Evolutionary conservation across 1,140 invertebrate genomes (phyloP), one percentile per base, ranked within the genome.

Genomic region (Druon quercuslanigerum): DNA sequence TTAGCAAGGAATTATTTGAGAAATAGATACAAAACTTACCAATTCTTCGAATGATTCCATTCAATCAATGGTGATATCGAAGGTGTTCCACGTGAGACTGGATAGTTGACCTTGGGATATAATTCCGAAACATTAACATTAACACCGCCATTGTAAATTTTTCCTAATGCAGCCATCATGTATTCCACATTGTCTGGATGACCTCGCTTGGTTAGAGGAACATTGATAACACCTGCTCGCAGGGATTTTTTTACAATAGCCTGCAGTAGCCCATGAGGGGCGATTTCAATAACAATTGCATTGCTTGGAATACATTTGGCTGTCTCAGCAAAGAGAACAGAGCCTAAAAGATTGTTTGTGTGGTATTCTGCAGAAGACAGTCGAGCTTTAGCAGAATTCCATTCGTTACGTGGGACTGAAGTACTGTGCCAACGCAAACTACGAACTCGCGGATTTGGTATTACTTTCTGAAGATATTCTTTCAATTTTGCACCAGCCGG

Each of bases 391-490:
- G 94, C 87, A n/a, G 93, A 91, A 20, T 94, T 92, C 96, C 96
- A 97, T 16, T 93, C 81, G 0, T 84, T 75, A 87, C 96, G 94
- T 0, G 94, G 93, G 60, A 97, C 93, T 2, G 96, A 97, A 1
- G 96, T 95, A 79, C 95, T 96, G 0, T 97, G 90, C 97, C 97
- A 98, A 79, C 94, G 94, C 1, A 90, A 87, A 6, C 95, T 94
- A 60, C 97, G 93, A 19, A 87, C 79, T 79, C 95, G 94, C 0
- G 95, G 94, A 9, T 93, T 82, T 0, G 93, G 93, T 66, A 83
- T 78, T 79, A 96, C 94, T 87, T 95, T 90, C 88, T 91, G 93
- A 78, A 98, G 89, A 82, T 95, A 94, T 82, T 93, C 90, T 40
- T 95, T 87, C 25, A 98, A 91, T 16, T 92, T 92, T 2, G 95